phyloP scores from a whole-genome alignment of 2,113 vertebrate genomes.

The Polypterus bichir region DNA sequence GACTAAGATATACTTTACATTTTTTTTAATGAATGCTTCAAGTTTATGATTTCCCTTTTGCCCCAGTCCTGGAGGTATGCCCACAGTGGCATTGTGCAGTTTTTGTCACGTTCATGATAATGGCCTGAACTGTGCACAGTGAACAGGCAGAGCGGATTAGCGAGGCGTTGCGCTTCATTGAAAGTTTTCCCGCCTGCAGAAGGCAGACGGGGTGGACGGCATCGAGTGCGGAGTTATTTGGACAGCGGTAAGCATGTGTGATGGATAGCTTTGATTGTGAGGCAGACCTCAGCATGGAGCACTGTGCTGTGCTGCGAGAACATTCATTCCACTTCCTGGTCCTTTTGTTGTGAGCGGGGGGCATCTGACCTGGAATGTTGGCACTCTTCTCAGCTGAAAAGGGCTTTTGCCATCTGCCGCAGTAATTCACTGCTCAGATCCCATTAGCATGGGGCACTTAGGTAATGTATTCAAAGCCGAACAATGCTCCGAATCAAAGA shows the following conservation, averaged over 20 bases:
- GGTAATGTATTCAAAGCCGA: conserved; percentile 25
- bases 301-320: conserved; percentile 25
- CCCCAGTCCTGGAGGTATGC: too few relatives aligned
- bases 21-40: too few relatives aligned
- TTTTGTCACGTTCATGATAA: too few relatives aligned
- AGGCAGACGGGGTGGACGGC: too few relatives aligned
- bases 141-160: too few relatives aligned
- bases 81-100: too few relatives aligned
- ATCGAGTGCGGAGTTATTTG: conserved; percentile 23
- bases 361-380: conserved; percentile 37
- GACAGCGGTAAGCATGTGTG: conserved; percentile 27
- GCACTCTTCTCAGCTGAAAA: conserved; percentile 25
- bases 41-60: too few relatives aligned
- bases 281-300: conserved; percentile 34
- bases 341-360: conserved; percentile 40
- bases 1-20: too few relatives aligned
- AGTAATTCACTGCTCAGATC: conserved; percentile 50
- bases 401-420: conserved; percentile 46
- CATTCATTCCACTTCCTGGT: conserved; percentile 51
- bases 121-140: too few relatives aligned
- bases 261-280: conserved; percentile 47
- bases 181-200: too few relatives aligned
- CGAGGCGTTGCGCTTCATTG: too few relatives aligned
- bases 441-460: conserved; percentile 37
- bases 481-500: conserved; percentile 35